Conservation (phyloP, 2,113 vertebrate genomes). For the Emydura subglobosa region DNA sequence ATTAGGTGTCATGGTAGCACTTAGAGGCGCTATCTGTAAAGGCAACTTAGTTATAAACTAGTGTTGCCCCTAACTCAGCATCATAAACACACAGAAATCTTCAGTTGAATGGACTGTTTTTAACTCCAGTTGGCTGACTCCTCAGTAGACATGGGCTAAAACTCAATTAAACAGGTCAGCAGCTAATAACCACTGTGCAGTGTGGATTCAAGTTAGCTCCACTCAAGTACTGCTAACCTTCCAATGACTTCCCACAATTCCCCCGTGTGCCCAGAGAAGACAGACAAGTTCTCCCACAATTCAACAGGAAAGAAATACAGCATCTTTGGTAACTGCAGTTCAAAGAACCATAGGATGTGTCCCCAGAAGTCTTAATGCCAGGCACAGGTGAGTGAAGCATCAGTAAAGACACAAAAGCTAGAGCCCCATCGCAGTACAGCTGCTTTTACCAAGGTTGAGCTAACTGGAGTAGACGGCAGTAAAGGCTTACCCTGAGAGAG, state of each 20-base stretch:
- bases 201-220: not conserved
- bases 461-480: no score
- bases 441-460: no score
- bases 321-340: not conserved
- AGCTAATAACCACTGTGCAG: not conserved
- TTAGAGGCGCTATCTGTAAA: fast-evolving
- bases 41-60: not conserved
- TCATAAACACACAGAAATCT: not conserved
- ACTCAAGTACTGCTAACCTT: not conserved
- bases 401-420: no score
- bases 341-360: not conserved
- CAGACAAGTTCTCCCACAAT: not conserved
- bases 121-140: not conserved
- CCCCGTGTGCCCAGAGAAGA: not conserved
- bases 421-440: no score
- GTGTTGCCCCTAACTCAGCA: not conserved
- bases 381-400: not conserved
- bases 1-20: not conserved
- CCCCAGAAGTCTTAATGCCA: not conserved
- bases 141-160: not conserved
- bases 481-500: no score
- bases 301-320: not conserved
- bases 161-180: not conserved
- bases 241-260: not conserved
- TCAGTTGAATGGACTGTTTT: not conserved